phyloP scores from a whole-genome alignment of 2,888 invertebrate species.

The Diloba caeruleocephala region DNA sequence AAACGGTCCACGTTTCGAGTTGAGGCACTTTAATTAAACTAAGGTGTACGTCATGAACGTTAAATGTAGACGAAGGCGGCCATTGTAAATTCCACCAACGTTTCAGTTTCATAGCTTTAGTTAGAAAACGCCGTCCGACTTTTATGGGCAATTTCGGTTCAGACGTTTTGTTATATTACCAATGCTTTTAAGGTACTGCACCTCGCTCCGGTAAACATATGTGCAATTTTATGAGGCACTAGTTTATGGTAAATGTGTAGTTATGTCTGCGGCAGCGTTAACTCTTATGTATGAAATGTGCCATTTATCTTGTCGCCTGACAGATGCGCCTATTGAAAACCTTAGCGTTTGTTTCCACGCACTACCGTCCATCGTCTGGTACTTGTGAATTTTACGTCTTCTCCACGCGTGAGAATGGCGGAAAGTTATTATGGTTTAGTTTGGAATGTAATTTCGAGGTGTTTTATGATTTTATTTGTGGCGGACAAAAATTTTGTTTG shows the following conservation, averaged over 20 bases:
- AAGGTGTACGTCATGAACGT: slow-evolving; percentile 84
- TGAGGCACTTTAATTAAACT: slow-evolving; percentile 85
- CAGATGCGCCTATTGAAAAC: slow-evolving; percentile 67
- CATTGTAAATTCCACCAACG: slow-evolving; percentile 87
- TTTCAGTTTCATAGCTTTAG: slow-evolving; percentile 89
- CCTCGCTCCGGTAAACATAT: slow-evolving; percentile 87
- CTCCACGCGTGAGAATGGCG: slow-evolving; percentile 25
- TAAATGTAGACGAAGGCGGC: slow-evolving; percentile 85
- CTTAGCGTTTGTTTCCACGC: slow-evolving; percentile 34
- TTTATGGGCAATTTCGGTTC: slow-evolving; percentile 90
- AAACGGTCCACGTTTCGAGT: slow-evolving; percentile 58
- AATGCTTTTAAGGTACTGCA: slow-evolving; percentile 89
- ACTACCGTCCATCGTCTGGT: slow-evolving; percentile 16
- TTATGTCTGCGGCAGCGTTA: slow-evolving; percentile 75
- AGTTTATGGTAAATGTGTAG: slow-evolving; percentile 84
- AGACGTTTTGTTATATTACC: slow-evolving; percentile 89
- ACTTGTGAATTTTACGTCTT: slow-evolving; percentile 34
- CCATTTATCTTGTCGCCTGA: slow-evolving; percentile 59
- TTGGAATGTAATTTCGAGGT: slow-evolving; percentile 35
- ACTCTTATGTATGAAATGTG: slow-evolving; percentile 61
- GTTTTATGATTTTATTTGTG: slow-evolving; percentile 44
- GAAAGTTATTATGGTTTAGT: slow-evolving; percentile 38
- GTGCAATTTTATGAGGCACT: slow-evolving; percentile 84
- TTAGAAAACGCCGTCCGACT: slow-evolving; percentile 88
- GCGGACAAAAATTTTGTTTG: slow-evolving; percentile 3